A percentile compares a stretch with the other conserved stretches of the same genome.
These are phyloP conservation scores for Sinosuthora webbiana DNA, from an alignment of 2,113 vertebrate genomes.

Conservation along the genomic window DNA sequence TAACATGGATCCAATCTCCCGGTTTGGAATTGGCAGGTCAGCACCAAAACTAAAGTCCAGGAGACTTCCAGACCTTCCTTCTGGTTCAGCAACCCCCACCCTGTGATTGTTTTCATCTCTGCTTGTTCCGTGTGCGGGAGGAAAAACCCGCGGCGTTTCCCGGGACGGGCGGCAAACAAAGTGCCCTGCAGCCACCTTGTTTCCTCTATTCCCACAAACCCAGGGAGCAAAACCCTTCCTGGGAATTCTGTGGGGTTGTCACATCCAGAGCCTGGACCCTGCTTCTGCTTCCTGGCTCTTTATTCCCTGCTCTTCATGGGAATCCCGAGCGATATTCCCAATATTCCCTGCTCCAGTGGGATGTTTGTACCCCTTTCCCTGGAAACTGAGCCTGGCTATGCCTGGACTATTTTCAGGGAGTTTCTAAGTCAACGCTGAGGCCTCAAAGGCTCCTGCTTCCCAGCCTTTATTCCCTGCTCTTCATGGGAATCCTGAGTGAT, in stretches of 20 bases:
- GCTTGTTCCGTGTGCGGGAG: neutral
- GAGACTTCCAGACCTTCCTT: neutral
- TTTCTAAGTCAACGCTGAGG: neutral
- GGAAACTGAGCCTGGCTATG: neutral
- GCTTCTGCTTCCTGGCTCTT: neutral
- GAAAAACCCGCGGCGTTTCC: neutral
- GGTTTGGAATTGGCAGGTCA: neutral
- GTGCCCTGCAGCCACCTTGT: neutral
- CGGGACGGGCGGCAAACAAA: neutral
- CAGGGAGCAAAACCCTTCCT: neutral
- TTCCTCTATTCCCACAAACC: neutral
- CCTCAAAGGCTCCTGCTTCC: neutral
- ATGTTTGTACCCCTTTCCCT: neutral
- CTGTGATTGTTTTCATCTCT: neutral
- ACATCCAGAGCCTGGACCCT: neutral
- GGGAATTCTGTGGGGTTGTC: fast-evolving
- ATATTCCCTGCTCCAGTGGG: neutral
- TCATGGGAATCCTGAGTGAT: neutral
- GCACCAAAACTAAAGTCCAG: neutral
- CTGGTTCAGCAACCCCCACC: neutral
- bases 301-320: neutral
- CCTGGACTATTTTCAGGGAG: neutral
- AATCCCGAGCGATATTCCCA: neutral
- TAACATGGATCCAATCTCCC: neutral
- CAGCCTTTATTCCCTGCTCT: neutral